Evolutionary conservation across 2,113 vertebrate species (phyloP).

Genomic region (Neopipo cinnamomea): DNA sequence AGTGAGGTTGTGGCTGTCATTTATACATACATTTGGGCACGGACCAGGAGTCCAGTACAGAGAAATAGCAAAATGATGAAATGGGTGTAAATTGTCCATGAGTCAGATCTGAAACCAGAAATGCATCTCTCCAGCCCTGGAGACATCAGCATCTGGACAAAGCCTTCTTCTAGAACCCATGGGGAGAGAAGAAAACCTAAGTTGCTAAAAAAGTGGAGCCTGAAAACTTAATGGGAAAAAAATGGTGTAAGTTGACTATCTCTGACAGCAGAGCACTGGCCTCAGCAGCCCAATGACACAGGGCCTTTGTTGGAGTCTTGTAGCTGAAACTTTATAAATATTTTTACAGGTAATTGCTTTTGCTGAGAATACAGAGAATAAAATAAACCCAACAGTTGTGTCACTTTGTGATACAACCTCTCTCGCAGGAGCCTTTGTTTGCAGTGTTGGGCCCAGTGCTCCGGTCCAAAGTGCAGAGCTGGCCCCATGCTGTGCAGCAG

Average conservation of each 20-base stretch:
- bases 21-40: not conserved
- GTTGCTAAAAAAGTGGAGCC: not conserved
- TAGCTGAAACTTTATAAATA: not conserved
- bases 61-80: not conserved
- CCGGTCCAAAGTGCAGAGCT: not conserved
- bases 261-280: not conserved
- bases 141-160: not conserved
- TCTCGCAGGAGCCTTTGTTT: not conserved
- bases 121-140: not conserved
- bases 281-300: not conserved
- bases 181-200: not conserved
- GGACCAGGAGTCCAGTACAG: not conserved
- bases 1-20: not conserved
- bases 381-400: not conserved
- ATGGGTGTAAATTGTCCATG: not conserved
- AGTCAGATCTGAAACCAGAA: not conserved
- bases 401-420: not conserved
- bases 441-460: not conserved
- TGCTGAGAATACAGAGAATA: not conserved
- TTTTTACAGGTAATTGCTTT: conserved; percentile 39
- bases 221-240: not conserved
- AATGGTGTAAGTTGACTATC: not conserved
- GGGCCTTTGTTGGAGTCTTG: not conserved
- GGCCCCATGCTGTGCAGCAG: not conserved
- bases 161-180: not conserved